Percentiles rank a stretch among this genome's conserved stretches.
Evolutionary conservation across 2,888 invertebrate species (phyloP).

Genomic region (Xestia ashworthii): DNA sequence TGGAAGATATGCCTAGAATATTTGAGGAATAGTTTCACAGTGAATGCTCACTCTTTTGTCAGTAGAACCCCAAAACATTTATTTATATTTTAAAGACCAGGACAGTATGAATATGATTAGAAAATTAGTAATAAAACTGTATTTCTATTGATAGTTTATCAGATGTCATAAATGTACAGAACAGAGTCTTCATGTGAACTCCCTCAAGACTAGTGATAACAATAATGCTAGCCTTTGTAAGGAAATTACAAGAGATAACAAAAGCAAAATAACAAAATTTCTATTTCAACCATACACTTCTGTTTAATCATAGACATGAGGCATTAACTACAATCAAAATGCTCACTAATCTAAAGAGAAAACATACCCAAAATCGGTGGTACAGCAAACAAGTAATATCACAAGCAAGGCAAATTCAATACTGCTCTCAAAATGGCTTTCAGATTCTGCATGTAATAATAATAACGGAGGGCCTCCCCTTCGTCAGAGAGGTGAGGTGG

Average conservation of each 20-base stretch:
- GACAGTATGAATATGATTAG: neutral
- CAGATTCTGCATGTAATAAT: conserved; percentile 23
- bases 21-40: neutral
- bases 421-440: neutral
- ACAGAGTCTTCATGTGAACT: neutral
- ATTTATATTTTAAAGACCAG: neutral
- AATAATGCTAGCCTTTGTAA: neutral
- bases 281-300: neutral
- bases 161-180: neutral
- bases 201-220: neutral
- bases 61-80: neutral
- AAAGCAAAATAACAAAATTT: neutral
- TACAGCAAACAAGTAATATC: neutral
- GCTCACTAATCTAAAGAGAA: conserved; percentile 23
- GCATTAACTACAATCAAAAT: conserved; percentile 11
- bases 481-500: conserved; percentile 29
- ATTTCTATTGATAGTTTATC: conserved; percentile 1
- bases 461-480: conserved; percentile 11
- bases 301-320: neutral
- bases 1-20: neutral
- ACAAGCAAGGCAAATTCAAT: neutral
- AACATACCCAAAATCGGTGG: neutral
- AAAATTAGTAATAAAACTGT: conserved; percentile 2
- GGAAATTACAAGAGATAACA: neutral
- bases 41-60: neutral